Evolutionary conservation across 2,113 vertebrate genomes (phyloP).

Genomic region (Prochilodus magdalenae): DNA sequence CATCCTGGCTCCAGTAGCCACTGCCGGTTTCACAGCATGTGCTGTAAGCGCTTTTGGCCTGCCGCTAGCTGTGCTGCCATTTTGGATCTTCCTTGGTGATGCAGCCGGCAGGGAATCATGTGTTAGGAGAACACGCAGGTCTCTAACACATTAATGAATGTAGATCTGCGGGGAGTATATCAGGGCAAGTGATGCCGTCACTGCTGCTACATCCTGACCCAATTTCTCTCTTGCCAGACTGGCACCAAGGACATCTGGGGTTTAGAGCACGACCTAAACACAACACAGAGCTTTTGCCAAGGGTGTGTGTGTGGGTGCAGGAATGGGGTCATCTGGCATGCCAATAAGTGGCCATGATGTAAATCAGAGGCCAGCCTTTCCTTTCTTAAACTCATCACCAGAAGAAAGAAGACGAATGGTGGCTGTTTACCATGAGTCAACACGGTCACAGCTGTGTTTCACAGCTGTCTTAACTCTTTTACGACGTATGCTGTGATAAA

Average conservation of each 20-base stretch:
- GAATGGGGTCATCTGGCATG: conserved; percentile 7
- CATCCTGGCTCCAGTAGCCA: not conserved
- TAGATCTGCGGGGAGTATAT: not conserved
- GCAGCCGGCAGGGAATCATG: not conserved
- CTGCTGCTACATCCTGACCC: not conserved
- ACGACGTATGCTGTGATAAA: not conserved
- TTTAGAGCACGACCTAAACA: not conserved
- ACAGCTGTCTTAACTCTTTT: not conserved
- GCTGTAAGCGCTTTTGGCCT: not conserved
- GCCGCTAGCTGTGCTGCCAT: not conserved
- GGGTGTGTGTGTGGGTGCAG: not conserved
- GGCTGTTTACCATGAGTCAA: not conserved
- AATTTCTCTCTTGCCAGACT: not conserved
- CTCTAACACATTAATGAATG: not conserved
- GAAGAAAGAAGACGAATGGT: conserved; percentile 1
- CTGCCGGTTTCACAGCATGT: not conserved
- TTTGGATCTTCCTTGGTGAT: not conserved
- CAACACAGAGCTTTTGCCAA: conserved; percentile 12
- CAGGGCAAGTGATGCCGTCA: not conserved
- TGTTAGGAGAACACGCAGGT: not conserved
- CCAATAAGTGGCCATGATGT: not conserved
- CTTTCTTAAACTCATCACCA: not conserved
- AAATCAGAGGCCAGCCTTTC: not conserved
- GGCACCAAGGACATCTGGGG: not conserved
- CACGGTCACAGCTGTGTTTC: not conserved